Percentiles rank a stretch among this genome's conserved stretches.
These are phyloP conservation scores for Hedychridium roseum DNA, from an alignment of 2,888 invertebrate species.

Conservation along the genomic window DNA sequence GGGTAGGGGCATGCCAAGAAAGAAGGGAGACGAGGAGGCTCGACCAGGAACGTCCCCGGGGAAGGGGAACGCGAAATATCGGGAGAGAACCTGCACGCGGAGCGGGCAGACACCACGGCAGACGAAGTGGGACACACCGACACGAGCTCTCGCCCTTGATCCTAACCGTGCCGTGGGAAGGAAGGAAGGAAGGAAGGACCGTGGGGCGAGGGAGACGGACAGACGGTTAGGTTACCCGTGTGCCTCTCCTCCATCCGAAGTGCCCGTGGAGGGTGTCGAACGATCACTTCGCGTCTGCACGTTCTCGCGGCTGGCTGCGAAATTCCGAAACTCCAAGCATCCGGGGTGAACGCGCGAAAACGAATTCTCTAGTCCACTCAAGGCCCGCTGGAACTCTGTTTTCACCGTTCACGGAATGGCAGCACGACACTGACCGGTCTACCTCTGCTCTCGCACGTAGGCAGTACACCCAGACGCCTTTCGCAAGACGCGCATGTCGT, in stretches of 20 bases:
- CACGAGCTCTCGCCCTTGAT: slow-evolving; percentile 40
- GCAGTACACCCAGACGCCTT: slow-evolving; percentile 34
- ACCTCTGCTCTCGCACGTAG: slow-evolving; percentile 32
- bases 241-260: slow-evolving; percentile 34
- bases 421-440: slow-evolving; percentile 39
- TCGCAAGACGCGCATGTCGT: slow-evolving; percentile 56
- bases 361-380: slow-evolving; percentile 6
- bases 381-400: slow-evolving; percentile 24
- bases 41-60: slow-evolving; percentile 42
- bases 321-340: slow-evolving; percentile 2
- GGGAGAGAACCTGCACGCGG: slow-evolving; percentile 50
- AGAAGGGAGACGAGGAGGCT: slow-evolving; percentile 55
- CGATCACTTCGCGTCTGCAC: slow-evolving; percentile 31
- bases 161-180: slow-evolving; percentile 29
- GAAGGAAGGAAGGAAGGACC: slow-evolving; percentile 14
- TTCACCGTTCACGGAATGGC: slow-evolving; percentile 41
- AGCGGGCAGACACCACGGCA: slow-evolving; percentile 43
- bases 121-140: slow-evolving; percentile 50
- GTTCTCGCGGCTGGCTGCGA: slow-evolving; percentile 27
- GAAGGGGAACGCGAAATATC: slow-evolving; percentile 50
- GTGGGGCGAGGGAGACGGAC: slow-evolving; percentile 16
- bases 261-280: slow-evolving; percentile 32
- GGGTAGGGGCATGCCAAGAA: slow-evolving; percentile 56
- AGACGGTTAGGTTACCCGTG: slow-evolving; percentile 38
- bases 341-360: not conserved